phyloP scores from a whole-genome alignment of 2,888 invertebrate species.

The Spicauda simplicius region DNA sequence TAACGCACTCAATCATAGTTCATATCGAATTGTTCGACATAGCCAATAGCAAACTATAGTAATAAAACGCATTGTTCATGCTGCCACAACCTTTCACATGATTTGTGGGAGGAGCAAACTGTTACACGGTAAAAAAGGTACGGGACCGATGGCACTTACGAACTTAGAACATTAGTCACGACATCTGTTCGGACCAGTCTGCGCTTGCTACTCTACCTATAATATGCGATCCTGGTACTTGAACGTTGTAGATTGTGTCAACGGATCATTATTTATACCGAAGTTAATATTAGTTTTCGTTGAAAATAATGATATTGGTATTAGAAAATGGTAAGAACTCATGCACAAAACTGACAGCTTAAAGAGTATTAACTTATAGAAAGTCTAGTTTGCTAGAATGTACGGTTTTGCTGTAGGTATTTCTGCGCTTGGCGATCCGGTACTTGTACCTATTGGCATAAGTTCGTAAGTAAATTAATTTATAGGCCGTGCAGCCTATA shows the following conservation, averaged over 20 bases:
- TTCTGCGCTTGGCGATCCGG: no score
- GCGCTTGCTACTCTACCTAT: constrained; percentile 11
- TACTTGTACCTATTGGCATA: no score
- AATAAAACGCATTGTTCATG: constrained; percentile 36
- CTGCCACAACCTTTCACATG: constrained; percentile 44
- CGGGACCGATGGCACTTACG: constrained; percentile 42
- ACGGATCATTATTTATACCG: neutral
- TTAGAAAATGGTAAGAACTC: no score
- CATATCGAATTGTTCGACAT: neutral
- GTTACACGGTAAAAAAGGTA: constrained; percentile 47
- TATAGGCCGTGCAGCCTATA: no score
- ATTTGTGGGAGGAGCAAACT: constrained; percentile 42
- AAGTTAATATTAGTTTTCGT: neutral
- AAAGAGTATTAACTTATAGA: no score
- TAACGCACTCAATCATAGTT: constrained; percentile 41
- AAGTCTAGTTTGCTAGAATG: no score
- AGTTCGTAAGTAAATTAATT: no score
- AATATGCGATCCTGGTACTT: constrained; percentile 11
- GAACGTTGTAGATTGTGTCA: constrained; percentile 10
- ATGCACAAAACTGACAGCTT: no score
- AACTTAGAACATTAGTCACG: constrained; percentile 47
- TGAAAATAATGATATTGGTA: no score
- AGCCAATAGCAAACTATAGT: constrained; percentile 7
- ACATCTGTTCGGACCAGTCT: constrained; percentile 46
- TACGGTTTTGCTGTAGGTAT: no score